phyloP scores from a whole-genome alignment of 1,140 invertebrate species.

The Cardiocondyla obscurior region DNA sequence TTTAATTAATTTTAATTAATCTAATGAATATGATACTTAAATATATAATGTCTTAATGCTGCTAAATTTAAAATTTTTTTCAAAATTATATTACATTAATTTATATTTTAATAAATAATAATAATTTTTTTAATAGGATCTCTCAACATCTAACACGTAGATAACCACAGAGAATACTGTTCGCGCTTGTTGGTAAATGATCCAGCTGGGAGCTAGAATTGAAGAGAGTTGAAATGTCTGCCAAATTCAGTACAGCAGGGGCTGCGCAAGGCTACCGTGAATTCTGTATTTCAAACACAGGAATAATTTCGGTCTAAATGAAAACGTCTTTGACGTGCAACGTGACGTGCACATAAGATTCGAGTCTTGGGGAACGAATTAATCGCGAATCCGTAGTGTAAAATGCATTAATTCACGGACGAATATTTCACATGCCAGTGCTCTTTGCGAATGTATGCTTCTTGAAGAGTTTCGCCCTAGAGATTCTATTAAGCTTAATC shows the following conservation, averaged over 20 bases:
- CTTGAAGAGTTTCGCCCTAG: background rate
- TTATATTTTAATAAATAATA: too few species aligned
- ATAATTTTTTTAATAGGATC: too few species aligned
- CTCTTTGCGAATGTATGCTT: background rate
- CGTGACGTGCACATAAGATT: too few species aligned
- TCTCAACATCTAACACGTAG: background rate
- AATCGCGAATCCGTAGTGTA: conserved; percentile 9
- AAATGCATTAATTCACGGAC: conserved; percentile 27
- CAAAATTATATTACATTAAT: too few species aligned
- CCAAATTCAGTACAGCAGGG: background rate
- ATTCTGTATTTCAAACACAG: conserved; percentile 7
- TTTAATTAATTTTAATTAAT: too few species aligned
- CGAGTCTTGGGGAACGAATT: conserved; percentile 2
- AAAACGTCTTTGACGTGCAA: background rate
- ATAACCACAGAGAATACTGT: background rate
- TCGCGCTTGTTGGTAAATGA: conserved; percentile 18
- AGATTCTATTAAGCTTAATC: conserved; percentile 44
- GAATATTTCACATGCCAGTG: conserved; percentile 6
- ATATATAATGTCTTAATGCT: too few species aligned
- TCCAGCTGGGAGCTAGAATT: background rate
- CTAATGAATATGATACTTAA: too few species aligned
- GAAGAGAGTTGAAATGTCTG: conserved; percentile 17
- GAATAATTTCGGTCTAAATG: conserved; percentile 8
- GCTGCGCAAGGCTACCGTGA: background rate
- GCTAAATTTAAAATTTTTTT: too few species aligned